Percentiles rank a stretch among this genome's conserved stretches.
Conservation (phyloP, 2,888 invertebrate species). For the Orchestes rusci region DNA sequence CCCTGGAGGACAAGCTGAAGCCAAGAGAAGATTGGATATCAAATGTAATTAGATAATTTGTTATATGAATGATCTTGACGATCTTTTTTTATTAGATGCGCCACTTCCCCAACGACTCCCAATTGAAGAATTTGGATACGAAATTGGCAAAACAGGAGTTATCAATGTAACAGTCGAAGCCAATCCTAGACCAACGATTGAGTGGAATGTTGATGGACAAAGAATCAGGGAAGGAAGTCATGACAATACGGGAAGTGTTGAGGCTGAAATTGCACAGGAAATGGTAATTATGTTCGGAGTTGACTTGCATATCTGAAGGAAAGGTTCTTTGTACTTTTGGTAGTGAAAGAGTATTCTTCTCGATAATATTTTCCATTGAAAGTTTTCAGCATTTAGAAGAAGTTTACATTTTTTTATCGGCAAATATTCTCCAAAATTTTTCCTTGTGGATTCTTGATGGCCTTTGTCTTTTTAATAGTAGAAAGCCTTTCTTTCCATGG, state of each 20-base stretch:
- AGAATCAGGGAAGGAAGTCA: conserved; percentile 48
- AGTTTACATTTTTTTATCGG: too few species aligned
- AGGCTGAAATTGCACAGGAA: conserved; percentile 45
- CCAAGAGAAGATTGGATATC: conserved; percentile 48
- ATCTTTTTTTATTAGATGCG: conserved; percentile 50
- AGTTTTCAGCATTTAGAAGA: too few species aligned
- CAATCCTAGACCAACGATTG: conserved; percentile 62
- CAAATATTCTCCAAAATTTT: too few species aligned
- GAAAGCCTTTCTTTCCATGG: too few species aligned
- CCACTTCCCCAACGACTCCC: conserved; percentile 54
- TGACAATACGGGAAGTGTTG: conserved; percentile 46
- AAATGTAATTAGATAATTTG: conserved; percentile 51
- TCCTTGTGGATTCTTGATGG: too few species aligned
- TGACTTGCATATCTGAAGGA: too few species aligned
- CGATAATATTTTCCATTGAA: too few species aligned
- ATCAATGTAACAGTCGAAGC: conserved; percentile 67
- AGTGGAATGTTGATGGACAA: conserved; percentile 60
- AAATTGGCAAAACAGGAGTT: conserved; percentile 61
- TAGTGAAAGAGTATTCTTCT: too few species aligned
- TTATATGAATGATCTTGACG: conserved; percentile 1
- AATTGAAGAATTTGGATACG: conserved; percentile 65
- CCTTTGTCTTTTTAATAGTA: too few species aligned
- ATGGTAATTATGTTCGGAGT: conserved; percentile 44
- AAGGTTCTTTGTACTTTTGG: too few species aligned
- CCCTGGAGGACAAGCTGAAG: conserved; percentile 37